Conservation (phyloP, 2,797 vertebrate genomes). For the Silurus aristotelis region DNA sequence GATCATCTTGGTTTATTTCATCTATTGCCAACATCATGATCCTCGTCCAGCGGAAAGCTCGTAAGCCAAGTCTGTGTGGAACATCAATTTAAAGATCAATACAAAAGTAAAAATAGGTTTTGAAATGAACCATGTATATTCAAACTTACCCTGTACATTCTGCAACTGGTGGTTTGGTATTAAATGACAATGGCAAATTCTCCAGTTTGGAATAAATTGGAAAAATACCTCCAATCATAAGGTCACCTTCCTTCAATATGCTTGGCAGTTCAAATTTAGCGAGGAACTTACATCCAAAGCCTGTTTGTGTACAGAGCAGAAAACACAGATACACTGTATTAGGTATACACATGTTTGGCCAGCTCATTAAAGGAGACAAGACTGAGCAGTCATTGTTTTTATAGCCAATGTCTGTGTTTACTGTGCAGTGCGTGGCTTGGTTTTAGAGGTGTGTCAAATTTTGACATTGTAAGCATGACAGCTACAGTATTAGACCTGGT, state of each 20-base stretch:
- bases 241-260: constrained; percentile 68
- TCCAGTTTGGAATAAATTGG: constrained; percentile 74
- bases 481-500: too few relatives aligned
- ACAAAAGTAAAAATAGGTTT: background rate
- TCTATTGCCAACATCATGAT: constrained; percentile 77
- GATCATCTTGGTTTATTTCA: constrained; percentile 73
- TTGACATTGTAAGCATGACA: too few relatives aligned
- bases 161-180: constrained; percentile 56
- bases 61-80: constrained; percentile 68
- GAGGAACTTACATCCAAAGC: constrained; percentile 61
- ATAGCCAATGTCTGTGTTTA: background rate
- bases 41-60: constrained; percentile 75
- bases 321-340: constrained; percentile 22
- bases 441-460: constrained; percentile 8
- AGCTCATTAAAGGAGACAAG: background rate
- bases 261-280: constrained; percentile 65
- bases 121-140: background rate
- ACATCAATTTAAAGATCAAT: background rate
- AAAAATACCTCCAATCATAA: constrained; percentile 78
- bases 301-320: constrained; percentile 54
- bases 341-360: constrained; percentile 27
- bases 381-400: constrained; percentile 33
- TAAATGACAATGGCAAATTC: constrained; percentile 53
- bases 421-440: background rate
- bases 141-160: constrained; percentile 69